Percentiles rank a stretch among this genome's conserved stretches.
phyloP scores from a whole-genome alignment of 2,797 vertebrate genomes.

The Muscicapa comitata region DNA sequence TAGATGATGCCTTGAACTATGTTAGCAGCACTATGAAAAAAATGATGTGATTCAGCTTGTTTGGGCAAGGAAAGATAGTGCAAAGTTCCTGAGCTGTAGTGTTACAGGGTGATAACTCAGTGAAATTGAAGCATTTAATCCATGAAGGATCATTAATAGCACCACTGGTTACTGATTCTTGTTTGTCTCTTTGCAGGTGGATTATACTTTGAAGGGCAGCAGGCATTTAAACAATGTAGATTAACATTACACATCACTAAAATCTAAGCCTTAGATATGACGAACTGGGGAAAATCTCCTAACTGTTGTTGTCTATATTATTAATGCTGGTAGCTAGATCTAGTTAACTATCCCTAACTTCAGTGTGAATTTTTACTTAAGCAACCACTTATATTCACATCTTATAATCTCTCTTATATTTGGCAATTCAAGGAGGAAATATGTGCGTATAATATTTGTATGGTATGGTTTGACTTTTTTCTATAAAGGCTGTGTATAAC shows the following conservation, averaged over 20 bases:
- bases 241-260: not conserved
- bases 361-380: not conserved
- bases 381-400: not conserved
- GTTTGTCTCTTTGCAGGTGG: not conserved
- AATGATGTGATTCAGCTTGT: not conserved
- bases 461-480: not conserved
- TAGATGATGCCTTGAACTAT: not conserved
- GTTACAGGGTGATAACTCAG: not conserved
- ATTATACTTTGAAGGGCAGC: not conserved
- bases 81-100: not conserved
- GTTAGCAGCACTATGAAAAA: not conserved
- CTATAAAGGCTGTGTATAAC: not conserved
- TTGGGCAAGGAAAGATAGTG: not conserved
- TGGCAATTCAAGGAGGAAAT: not conserved
- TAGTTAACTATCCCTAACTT: not conserved
- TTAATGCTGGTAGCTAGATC: not conserved
- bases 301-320: not conserved
- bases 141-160: slow-evolving; percentile 15
- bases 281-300: not conserved
- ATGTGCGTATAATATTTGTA: not conserved
- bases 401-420: not conserved
- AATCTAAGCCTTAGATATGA: not conserved
- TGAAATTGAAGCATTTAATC: slow-evolving; percentile 39
- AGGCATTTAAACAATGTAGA: not conserved
- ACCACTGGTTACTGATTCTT: not conserved